Base-by-base conservation (phyloP, 2,797 vertebrate genomes). In the Scolopax rusticola region DNA sequence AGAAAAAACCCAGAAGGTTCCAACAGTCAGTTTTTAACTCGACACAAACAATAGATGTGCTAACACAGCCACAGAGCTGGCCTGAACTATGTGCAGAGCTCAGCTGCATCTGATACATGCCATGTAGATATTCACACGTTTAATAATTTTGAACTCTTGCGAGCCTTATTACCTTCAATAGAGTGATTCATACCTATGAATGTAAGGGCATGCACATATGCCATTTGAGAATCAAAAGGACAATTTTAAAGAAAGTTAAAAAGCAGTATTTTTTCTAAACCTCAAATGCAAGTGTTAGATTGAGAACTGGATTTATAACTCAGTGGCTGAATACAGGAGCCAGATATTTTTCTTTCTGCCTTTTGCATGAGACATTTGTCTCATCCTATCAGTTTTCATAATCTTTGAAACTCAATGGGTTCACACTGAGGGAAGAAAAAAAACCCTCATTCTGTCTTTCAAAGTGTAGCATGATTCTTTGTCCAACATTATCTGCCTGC, bases 281-380 rank as follows among this genome's bases (percentile, higher is more conserved):
- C 15, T 47, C 3, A 3, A 87, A 47, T 8, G 63, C 2, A 65
- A 60, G 28, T 45, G 19, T 56, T 19, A 90, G 20, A 63, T 24
- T 60, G 81, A 20, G 69, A 94, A 73, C 5, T 21, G 16, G 89
- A 51, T 59, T 89, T 79, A 56, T 67, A 91, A 91, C 40, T 90
- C 63, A 81, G 30, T 8, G 57, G 12, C 9, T 68, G 27, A 87
- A 68, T 28, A 84, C 12, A 40, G 8, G 8, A 86, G 24, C 8
- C 33, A 73, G 15, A 21, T 48, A 40, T 15, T 77, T 80, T 47
- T 71, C 25, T 59, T 21, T 61, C n/a, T 33, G 27, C 10, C 20
- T 76, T 81, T 75, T 1, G 0, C 12, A 56, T 0, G 0, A 63
- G 25, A 56, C 11, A 50, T 38, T 76, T 89, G 14, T 79, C 43